These are phyloP conservation scores for Podarcis siculus DNA, from an alignment of 2,797 vertebrate genomes.

Conservation along the genomic window DNA sequence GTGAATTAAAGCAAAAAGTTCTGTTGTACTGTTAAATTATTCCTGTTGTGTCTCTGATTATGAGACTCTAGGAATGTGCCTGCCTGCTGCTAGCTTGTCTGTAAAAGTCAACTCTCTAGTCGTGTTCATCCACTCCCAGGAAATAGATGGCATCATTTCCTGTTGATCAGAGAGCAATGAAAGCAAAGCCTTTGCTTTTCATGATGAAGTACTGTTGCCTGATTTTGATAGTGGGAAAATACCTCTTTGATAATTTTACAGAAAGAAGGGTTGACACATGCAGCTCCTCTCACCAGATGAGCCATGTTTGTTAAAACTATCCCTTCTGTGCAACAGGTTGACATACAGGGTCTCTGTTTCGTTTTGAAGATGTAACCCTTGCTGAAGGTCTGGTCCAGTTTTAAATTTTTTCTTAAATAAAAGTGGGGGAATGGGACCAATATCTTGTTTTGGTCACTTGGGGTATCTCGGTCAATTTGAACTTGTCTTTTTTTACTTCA, in stretches of 20 bases:
- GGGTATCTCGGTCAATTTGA: background rate
- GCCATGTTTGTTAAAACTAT: background rate
- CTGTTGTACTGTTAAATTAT: background rate
- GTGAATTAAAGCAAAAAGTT: background rate
- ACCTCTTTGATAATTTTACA: background rate
- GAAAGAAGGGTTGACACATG: background rate
- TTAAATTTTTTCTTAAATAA: background rate
- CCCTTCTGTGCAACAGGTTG: background rate
- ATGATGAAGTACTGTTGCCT: background rate
- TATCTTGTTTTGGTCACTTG: background rate
- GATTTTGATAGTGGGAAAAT: background rate
- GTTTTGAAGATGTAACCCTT: background rate
- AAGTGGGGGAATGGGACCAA: too few species aligned
- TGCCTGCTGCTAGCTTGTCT: background rate
- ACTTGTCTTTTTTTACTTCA: background rate
- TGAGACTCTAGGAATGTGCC: background rate
- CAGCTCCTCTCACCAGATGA: background rate
- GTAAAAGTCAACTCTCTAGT: background rate
- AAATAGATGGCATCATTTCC: background rate
- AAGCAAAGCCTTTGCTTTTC: background rate
- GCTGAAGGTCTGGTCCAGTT: background rate
- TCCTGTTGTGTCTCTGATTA: background rate
- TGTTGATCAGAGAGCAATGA: background rate
- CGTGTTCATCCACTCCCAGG: too few species aligned
- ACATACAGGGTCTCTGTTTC: background rate